These are phyloP conservation scores for Julus scanicus DNA, from an alignment of 2,888 invertebrate species.

Conservation along the genomic window DNA sequence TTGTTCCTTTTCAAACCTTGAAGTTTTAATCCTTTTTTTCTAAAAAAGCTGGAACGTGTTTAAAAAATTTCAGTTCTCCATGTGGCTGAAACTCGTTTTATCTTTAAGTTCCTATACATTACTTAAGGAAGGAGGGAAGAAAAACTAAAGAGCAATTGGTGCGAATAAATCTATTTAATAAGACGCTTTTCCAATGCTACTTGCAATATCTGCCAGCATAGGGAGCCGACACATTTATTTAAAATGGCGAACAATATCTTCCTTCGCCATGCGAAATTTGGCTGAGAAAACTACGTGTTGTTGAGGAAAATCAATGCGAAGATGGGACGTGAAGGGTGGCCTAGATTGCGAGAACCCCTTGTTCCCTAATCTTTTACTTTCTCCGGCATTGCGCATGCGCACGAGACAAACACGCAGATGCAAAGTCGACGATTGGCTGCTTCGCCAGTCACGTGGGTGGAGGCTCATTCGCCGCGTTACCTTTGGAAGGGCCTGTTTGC, in stretches of 20 bases:
- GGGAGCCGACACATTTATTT: background rate
- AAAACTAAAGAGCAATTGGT: background rate
- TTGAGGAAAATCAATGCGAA: background rate
- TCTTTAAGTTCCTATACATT: background rate
- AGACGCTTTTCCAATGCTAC: background rate
- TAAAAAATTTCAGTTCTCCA: background rate
- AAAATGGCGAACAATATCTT: background rate
- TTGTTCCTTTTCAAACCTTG: too few relatives aligned
- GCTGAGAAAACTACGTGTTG: background rate
- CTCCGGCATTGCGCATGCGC: background rate
- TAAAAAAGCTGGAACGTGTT: background rate
- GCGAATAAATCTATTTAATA: slow-evolving; percentile 25
- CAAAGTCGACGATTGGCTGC: background rate
- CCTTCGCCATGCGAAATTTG: background rate
- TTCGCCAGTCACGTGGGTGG: background rate
- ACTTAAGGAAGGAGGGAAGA: background rate
- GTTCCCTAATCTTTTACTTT: background rate
- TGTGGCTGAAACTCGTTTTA: background rate
- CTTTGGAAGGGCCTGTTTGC: slow-evolving; percentile 38
- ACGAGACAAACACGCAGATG: background rate
- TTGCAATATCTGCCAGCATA: background rate
- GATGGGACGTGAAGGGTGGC: background rate
- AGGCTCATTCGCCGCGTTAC: background rate
- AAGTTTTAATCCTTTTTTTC: background rate
- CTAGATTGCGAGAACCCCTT: background rate